Base-by-base conservation (phyloP, 2,888 invertebrate genomes). In the Melanargia galathea region DNA sequence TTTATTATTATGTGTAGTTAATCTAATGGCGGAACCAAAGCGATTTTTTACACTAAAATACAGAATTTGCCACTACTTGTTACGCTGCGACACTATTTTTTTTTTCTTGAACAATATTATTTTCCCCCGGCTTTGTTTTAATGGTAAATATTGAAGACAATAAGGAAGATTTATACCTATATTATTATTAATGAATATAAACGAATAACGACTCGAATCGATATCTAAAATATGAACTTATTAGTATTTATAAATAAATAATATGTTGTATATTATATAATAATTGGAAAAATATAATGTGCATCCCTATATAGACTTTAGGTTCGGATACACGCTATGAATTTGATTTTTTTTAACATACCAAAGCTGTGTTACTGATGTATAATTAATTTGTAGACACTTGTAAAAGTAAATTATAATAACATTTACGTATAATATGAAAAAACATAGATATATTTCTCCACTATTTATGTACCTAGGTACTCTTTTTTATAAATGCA, bases 161-260 rank as follows among this genome's bases (percentile, higher is more conserved):
- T 91, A 91, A 87, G 86, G 87, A 87, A 90, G 84, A 90, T 84
- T 87, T 87, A 86, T 90, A 90, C 86, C 80, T 90, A 88, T 90
- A 88, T 52, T 52, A 49, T 82, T 80, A 87, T 84, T 84, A 85
- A 84, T 83, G 78, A 87, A 82, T 85, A 80, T 85, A 82, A 87
- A 85, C 73, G 82, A 87, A 78, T 79, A 81, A 82, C 81, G 82
- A 83, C 80, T 83, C 81, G 83, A 86, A 52, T 81, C 79, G 84
- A 87, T 86, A 84, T 83, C 83, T 86, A 83, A 86, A 86, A 84
- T 89, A 85, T 82, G 80, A 82, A 84, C 82, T 82, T 82, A 80
- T 82, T 86, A 87, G 82, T 80, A 75, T 86, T 85, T 84, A 84
- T 78, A 81, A 45, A 30, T 26, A 13, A 45, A 30, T 55, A 43